Conservation (phyloP, 2,797 vertebrate genomes). For the Sebastes vulpes region DNA sequence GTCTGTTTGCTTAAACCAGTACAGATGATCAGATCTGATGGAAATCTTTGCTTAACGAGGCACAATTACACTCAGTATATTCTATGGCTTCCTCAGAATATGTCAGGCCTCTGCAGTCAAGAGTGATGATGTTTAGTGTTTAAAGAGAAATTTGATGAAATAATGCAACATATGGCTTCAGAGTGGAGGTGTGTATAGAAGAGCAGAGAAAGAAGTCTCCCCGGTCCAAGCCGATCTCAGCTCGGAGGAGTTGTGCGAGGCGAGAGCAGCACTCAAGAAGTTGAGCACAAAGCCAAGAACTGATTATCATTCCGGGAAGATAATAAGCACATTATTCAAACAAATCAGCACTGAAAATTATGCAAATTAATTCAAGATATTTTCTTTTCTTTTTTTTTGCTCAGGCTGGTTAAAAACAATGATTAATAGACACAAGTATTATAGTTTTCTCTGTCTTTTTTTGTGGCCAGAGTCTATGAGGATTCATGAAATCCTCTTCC, state of each 20-base stretch:
- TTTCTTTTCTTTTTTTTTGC: not conserved
- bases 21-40: not conserved
- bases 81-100: not conserved
- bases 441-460: not conserved
- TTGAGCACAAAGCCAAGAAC: constrained; percentile 49
- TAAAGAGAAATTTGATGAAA: constrained; percentile 28
- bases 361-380: constrained; percentile 67
- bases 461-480: not conserved
- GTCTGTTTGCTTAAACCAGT: not conserved
- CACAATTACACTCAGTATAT: not conserved
- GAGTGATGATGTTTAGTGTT: constrained; percentile 4
- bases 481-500: constrained; percentile 18
- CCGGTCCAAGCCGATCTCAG: constrained; percentile 54
- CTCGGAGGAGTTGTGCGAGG: constrained; percentile 15
- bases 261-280: constrained; percentile 53
- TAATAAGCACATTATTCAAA: constrained; percentile 70
- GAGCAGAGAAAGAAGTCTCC: constrained; percentile 23
- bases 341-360: constrained; percentile 67
- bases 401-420: constrained; percentile 54
- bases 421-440: constrained; percentile 58
- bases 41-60: not conserved
- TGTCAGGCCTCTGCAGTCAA: not conserved
- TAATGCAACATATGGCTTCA: constrained; percentile 45
- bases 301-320: constrained; percentile 67
- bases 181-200: not conserved